Evolutionary conservation across 2,797 vertebrate genomes (phyloP).

Genomic region (Saxicola maurus): DNA sequence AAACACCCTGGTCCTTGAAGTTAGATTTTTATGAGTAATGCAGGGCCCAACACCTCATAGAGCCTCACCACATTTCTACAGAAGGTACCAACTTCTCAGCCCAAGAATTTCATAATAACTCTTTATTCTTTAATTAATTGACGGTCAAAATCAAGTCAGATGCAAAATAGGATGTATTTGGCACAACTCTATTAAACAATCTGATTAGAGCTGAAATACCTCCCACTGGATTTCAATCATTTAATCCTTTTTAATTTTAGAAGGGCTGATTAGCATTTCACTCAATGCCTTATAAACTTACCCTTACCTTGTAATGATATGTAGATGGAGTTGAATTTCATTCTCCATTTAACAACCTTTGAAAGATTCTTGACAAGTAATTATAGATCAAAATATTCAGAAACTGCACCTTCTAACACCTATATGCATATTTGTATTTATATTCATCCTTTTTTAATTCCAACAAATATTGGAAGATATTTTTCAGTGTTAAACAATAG

Average conservation of each 20-base stretch:
- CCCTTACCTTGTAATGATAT: not conserved
- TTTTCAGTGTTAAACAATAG: not conserved
- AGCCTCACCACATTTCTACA: not conserved
- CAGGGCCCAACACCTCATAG: not conserved
- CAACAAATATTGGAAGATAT: not conserved
- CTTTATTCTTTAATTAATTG: not conserved
- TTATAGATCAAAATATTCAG: not conserved
- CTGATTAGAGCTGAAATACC: not conserved
- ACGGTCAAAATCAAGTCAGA: not conserved
- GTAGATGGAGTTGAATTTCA: constrained; percentile 13
- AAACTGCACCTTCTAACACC: not conserved
- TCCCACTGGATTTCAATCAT: not conserved
- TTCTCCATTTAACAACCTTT: not conserved
- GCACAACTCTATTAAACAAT: not conserved
- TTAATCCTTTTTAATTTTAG: not conserved
- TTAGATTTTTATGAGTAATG: not conserved
- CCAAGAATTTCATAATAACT: not conserved
- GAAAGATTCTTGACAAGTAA: not conserved
- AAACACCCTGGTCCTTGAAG: not conserved
- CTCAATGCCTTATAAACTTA: not conserved
- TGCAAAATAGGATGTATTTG: not conserved
- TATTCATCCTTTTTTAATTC: not conserved
- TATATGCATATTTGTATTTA: not conserved
- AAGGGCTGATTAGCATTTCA: not conserved
- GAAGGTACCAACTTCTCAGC: not conserved